Conservation (phyloP, 2,888 invertebrate genomes). For the Saturnia pavonia region DNA sequence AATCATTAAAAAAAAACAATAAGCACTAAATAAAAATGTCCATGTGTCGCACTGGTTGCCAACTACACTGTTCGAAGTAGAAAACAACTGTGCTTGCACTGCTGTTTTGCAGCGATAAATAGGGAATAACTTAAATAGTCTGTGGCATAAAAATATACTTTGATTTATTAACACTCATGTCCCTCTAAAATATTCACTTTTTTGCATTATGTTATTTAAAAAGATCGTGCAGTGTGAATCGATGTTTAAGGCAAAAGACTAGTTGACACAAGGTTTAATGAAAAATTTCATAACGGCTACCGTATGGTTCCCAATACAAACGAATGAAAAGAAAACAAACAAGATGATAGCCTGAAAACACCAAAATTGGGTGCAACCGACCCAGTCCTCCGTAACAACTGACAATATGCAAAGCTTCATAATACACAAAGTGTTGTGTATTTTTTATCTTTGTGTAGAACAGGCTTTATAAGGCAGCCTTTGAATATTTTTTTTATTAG, state of each 20-base stretch:
- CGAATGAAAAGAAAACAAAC: conserved; percentile 22
- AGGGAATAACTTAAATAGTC: no score
- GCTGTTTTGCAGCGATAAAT: no score
- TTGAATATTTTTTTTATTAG: neutral
- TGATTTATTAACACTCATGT: no score
- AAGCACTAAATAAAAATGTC: no score
- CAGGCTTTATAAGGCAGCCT: neutral
- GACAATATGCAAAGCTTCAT: conserved; percentile 4
- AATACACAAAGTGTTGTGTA: neutral
- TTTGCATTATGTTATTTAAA: neutral
- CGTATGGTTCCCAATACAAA: conserved; percentile 28
- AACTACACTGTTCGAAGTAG: no score
- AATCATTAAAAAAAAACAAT: no score
- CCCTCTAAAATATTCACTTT: no score
- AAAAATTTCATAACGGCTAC: conserved; percentile 63
- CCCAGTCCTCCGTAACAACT: neutral
- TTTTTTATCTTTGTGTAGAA: conserved; percentile 3
- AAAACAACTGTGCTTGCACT: no score
- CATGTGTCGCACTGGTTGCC: no score
- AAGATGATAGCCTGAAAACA: conserved; percentile 36
- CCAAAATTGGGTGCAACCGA: conserved; percentile 35
- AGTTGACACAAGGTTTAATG: conserved; percentile 63
- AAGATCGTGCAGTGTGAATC: conserved; percentile 11
- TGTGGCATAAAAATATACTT: no score
- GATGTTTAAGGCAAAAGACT: conserved; percentile 33